Percentiles rank a stretch among this genome's conserved stretches.
Conservation (phyloP, 2,797 vertebrate species). For the Gouania willdenowi region DNA sequence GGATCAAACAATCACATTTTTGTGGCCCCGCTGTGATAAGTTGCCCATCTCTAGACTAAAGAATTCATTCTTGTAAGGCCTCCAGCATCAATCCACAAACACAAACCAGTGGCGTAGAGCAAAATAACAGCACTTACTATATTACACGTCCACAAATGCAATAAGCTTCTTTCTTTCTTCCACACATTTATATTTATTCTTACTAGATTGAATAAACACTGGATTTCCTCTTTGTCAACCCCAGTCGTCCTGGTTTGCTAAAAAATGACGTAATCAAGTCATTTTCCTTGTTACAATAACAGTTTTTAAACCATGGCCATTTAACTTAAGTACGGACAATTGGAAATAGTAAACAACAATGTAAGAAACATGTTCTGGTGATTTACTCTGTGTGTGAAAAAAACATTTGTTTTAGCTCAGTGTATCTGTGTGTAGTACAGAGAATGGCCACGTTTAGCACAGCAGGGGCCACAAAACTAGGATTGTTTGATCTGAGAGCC, state of each 20-base stretch:
- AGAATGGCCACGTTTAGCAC: too few species aligned
- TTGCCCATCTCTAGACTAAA: too few species aligned
- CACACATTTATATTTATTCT: conserved; percentile 50
- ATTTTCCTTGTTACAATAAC: conserved; percentile 44
- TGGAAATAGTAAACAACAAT: conserved; percentile 42
- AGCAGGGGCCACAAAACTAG: too few species aligned
- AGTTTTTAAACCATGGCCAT: conserved; percentile 38
- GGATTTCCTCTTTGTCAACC: conserved; percentile 58
- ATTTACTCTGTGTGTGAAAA: too few species aligned
- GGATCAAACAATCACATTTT: too few species aligned
- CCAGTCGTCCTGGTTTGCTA: conserved; percentile 24
- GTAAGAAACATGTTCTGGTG: too few species aligned
- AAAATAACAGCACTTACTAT: conserved; percentile 55
- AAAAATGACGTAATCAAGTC: conserved; percentile 41
- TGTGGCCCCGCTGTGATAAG: too few species aligned
- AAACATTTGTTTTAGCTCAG: too few species aligned
- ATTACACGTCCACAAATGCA: conserved; percentile 28
- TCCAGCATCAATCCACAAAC: conserved; percentile 51
- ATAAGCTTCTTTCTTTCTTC: conserved; percentile 5
- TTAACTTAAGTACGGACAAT: conserved; percentile 41
- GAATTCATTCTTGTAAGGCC: conserved; percentile 29
- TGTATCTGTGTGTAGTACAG: too few species aligned
- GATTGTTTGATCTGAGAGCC: too few species aligned
- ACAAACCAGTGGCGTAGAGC: conserved; percentile 56
- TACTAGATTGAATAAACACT: conserved; percentile 42